A percentile compares a stretch with the other conserved stretches of the same genome.
phyloP scores from a whole-genome alignment of 2,888 invertebrate species.

The Tachina fera region DNA sequence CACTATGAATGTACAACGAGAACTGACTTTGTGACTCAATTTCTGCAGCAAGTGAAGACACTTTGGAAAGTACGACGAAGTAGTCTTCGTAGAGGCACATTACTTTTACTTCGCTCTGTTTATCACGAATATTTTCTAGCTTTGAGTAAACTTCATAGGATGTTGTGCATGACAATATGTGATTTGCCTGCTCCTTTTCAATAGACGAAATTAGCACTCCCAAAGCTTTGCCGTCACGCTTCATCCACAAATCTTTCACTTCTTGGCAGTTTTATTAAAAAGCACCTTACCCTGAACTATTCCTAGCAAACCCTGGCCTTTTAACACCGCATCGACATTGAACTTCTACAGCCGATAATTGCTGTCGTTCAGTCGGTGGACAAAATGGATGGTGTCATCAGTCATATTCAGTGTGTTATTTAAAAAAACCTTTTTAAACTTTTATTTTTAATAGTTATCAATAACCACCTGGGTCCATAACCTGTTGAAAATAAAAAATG shows the following conservation, averaged over 20 bases:
- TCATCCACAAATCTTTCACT: conserved; percentile 50
- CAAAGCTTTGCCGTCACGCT: conserved; percentile 44
- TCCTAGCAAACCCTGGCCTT: conserved; percentile 47
- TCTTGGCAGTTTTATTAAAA: conserved; percentile 44
- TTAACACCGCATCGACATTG: conserved; percentile 54
- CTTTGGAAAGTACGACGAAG: not conserved
- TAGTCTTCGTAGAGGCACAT: conserved; percentile 67
- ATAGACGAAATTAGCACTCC: conserved; percentile 48
- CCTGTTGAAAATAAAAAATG: not conserved
- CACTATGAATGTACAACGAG: too few species aligned
- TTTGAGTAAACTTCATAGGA: conserved; percentile 24
- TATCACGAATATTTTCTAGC: conserved; percentile 40
- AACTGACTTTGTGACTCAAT: conserved; percentile 68
- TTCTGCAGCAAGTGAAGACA: conserved; percentile 62
- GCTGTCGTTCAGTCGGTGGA: conserved; percentile 46
- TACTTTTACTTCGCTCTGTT: conserved; percentile 51
- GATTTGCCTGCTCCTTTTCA: conserved; percentile 44
- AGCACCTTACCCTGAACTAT: conserved; percentile 34
- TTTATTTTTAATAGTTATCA: not conserved
- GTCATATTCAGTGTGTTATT: conserved; percentile 26
- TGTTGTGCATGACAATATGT: conserved; percentile 40
- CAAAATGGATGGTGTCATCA: conserved; percentile 51
- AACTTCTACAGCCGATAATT: conserved; percentile 53
- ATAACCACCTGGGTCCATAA: conserved; percentile 8
- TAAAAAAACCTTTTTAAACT: not conserved